Percentiles rank a stretch among this genome's conserved stretches.
Conservation (phyloP, 2,888 invertebrate genomes). For the Pseudolycoriella hygida region DNA sequence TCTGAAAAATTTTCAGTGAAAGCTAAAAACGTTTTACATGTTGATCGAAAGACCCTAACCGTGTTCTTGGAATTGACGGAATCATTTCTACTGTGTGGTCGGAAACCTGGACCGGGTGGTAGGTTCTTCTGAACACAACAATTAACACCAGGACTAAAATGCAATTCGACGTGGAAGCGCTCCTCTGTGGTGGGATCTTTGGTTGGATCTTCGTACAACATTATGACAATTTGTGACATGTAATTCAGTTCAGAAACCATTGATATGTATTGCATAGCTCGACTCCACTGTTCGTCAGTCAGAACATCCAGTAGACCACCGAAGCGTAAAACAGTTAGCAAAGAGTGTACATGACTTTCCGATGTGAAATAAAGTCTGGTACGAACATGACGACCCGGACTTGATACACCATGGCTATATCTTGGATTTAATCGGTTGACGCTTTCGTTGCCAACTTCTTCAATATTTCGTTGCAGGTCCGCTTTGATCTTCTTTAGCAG, state of each 20-base stretch:
- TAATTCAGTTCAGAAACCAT: slow-evolving; percentile 97
- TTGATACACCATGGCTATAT: slow-evolving; percentile 95
- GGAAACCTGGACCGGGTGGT: slow-evolving; percentile 82
- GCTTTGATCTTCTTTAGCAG: slow-evolving; percentile 87
- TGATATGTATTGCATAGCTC: slow-evolving; percentile 96
- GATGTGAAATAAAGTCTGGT: slow-evolving; percentile 99
- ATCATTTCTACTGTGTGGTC: slow-evolving; percentile 81
- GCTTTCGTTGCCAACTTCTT: slow-evolving; percentile 83
- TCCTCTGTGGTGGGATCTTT: slow-evolving; percentile 84
- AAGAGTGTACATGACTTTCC: slow-evolving; percentile 96
- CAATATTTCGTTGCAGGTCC: slow-evolving; percentile 85
- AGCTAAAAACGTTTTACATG: slow-evolving; percentile 7
- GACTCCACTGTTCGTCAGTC: slow-evolving; percentile 93
- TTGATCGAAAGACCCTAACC: slow-evolving; percentile 23
- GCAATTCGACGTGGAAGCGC: slow-evolving; percentile 93
- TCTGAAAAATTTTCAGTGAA: slow-evolving; percentile 25
- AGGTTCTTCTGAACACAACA: slow-evolving; percentile 90
- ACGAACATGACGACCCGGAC: slow-evolving; percentile 93
- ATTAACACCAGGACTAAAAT: slow-evolving; percentile 96
- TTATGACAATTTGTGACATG: slow-evolving; percentile 97
- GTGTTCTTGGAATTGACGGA: slow-evolving; percentile 43
- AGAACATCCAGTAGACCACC: slow-evolving; percentile 76
- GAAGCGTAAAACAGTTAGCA: slow-evolving; percentile 85
- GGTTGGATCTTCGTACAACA: slow-evolving; percentile 97
- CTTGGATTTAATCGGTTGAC: slow-evolving; percentile 92